Percentiles rank a stretch among this genome's conserved stretches.
Evolutionary conservation across 2,888 invertebrate species (phyloP).

Genomic region (Drosophila koepferae): DNA sequence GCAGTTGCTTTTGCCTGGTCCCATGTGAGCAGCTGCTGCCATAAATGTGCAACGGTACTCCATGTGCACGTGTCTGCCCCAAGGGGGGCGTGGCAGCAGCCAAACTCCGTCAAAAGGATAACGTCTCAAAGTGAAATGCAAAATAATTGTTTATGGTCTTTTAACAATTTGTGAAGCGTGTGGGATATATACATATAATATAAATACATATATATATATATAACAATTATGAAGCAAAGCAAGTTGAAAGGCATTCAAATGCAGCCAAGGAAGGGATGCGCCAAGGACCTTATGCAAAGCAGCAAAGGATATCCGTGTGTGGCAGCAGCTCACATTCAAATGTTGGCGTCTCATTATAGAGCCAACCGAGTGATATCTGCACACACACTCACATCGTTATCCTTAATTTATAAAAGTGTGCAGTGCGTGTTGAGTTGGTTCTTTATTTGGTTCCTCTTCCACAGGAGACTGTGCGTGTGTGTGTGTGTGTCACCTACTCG

Average conservation of each 20-base stretch:
- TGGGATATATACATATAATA: not conserved
- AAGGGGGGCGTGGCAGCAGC: slow-evolving; percentile 4
- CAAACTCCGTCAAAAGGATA: slow-evolving; percentile 56
- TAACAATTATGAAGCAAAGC: slow-evolving; percentile 69
- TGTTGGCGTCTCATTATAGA: slow-evolving; percentile 65
- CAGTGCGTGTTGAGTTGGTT: slow-evolving; percentile 30
- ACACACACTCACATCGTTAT: slow-evolving; percentile 67
- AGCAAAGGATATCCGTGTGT: slow-evolving; percentile 52
- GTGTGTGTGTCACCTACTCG: slow-evolving; percentile 3
- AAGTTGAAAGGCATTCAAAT: slow-evolving; percentile 38
- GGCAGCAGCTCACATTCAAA: slow-evolving; percentile 3
- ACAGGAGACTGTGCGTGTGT: not conserved
- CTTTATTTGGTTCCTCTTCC: not conserved
- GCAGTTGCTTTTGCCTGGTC: not conserved
- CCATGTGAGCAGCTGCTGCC: slow-evolving; percentile 33
- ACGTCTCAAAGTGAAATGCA: slow-evolving; percentile 72
- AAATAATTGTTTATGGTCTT: slow-evolving; percentile 83
- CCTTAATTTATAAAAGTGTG: slow-evolving; percentile 80
- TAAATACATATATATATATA: slow-evolving; percentile 36
- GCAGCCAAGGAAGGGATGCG: not conserved
- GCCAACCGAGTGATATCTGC: slow-evolving; percentile 52
- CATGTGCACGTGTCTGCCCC: slow-evolving; percentile 37
- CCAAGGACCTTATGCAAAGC: slow-evolving; percentile 58
- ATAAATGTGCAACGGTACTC: slow-evolving; percentile 55
- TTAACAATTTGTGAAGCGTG: slow-evolving; percentile 75